Conservation (phyloP, 2,797 vertebrate species). For the Trichosurus vulpecula region DNA sequence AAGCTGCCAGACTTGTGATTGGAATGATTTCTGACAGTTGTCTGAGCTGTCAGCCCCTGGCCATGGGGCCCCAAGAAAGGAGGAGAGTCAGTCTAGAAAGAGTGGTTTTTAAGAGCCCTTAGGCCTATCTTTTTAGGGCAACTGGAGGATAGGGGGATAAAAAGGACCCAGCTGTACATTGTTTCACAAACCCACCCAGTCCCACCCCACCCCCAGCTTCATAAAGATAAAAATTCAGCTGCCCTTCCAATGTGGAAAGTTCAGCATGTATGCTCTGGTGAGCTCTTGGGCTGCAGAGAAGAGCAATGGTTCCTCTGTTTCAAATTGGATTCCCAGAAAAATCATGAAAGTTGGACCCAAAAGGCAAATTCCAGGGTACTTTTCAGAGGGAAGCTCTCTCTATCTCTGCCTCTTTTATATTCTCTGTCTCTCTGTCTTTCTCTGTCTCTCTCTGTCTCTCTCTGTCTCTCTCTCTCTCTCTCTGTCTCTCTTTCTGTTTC, state of each 20-base stretch:
- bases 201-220: neutral
- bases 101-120: neutral
- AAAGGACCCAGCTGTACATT: neutral
- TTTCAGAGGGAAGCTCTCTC: neutral
- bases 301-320: neutral
- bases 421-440: neutral
- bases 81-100: neutral
- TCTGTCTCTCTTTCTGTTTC: no score
- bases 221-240: constrained; percentile 32
- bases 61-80: neutral
- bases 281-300: constrained; percentile 2
- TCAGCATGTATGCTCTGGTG: neutral
- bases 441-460: neutral
- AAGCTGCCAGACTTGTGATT: neutral
- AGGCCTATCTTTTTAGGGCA: neutral
- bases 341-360: neutral
- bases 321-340: neutral
- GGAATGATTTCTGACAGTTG: neutral
- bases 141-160: neutral
- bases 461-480: no score
- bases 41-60: no score
- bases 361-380: neutral
- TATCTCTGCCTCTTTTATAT: neutral
- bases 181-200: neutral
- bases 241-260: neutral